Conservation (phyloP, 2,888 invertebrate species). For the Diogma glabrata region DNA sequence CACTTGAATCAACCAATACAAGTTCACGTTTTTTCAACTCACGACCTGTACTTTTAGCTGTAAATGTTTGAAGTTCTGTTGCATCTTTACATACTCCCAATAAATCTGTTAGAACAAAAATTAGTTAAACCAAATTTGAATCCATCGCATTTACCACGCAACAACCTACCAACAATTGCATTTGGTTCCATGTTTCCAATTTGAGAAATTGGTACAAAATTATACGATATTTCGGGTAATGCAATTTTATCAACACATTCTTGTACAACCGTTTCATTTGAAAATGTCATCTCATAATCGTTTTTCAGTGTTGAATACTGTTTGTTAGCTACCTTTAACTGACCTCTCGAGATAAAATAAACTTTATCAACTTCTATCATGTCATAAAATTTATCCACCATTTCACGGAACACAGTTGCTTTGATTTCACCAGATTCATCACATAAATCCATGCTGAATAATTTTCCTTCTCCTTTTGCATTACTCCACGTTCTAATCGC, state of each 20-base stretch:
- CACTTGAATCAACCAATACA: conserved; percentile 72
- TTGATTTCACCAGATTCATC: conserved; percentile 92
- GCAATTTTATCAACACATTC: conserved; percentile 43
- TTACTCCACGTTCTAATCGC: conserved; percentile 81
- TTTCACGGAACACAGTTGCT: conserved; percentile 79
- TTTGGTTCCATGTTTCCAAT: conserved; percentile 57
- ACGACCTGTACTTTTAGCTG: conserved; percentile 60
- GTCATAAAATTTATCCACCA: conserved; percentile 80
- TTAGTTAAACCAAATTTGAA: not conserved
- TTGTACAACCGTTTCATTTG: conserved; percentile 54
- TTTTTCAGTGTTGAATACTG: conserved; percentile 72
- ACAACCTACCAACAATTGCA: conserved; percentile 53
- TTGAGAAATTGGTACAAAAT: conserved; percentile 63
- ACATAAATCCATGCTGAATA: conserved; percentile 85
- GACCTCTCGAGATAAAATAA: conserved; percentile 75
- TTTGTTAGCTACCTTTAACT: conserved; percentile 89
- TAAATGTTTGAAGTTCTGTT: conserved; percentile 59
- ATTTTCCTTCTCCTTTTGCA: conserved; percentile 81
- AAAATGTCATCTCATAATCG: conserved; percentile 93
- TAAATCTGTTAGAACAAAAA: conserved; percentile 54
- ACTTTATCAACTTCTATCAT: conserved; percentile 80
- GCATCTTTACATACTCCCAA: conserved; percentile 74
- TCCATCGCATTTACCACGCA: no score
- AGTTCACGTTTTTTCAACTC: conserved; percentile 86
- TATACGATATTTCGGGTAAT: conserved; percentile 66